Conservation (phyloP, 2,888 invertebrate genomes). For the Cancer borealis region DNA sequence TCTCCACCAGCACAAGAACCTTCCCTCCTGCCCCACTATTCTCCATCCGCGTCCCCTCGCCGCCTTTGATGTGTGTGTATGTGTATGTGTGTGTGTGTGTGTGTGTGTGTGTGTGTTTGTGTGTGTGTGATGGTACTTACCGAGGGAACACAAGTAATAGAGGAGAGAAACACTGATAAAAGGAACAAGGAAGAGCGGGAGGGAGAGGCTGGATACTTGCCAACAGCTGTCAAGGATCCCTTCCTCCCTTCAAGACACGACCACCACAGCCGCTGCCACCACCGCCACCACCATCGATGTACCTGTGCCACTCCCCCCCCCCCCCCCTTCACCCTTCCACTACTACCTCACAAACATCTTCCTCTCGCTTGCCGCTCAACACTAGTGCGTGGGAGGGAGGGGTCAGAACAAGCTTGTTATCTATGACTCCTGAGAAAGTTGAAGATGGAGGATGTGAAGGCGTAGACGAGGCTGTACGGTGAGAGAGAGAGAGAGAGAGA, state of each 20-base stretch:
- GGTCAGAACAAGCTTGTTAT: conserved; percentile 23
- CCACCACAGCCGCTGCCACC: background rate
- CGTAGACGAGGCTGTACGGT: background rate
- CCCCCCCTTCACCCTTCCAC: background rate
- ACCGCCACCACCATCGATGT: background rate
- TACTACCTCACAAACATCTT: conserved; percentile 1
- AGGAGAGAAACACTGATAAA: conserved; percentile 23
- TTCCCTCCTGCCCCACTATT: background rate
- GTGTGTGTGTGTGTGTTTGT: background rate
- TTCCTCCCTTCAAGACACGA: conserved; percentile 26
- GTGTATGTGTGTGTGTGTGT: conserved; percentile 12
- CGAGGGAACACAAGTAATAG: conserved; percentile 13
- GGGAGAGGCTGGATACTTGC: background rate
- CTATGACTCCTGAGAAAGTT: background rate
- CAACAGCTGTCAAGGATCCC: conserved; percentile 35
- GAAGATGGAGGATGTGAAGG: background rate
- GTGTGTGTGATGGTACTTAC: background rate
- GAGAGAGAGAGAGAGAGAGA: too few relatives aligned
- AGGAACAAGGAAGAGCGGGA: conserved; percentile 15
- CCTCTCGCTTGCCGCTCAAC: background rate
- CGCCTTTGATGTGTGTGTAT: background rate
- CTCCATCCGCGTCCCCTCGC: background rate
- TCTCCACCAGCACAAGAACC: background rate
- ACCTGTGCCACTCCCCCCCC: background rate
- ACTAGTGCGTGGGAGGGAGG: background rate